Percentiles rank a stretch among this genome's conserved stretches.
Conservation (phyloP, 2,113 vertebrate genomes). For the Catharus fuscescens region DNA sequence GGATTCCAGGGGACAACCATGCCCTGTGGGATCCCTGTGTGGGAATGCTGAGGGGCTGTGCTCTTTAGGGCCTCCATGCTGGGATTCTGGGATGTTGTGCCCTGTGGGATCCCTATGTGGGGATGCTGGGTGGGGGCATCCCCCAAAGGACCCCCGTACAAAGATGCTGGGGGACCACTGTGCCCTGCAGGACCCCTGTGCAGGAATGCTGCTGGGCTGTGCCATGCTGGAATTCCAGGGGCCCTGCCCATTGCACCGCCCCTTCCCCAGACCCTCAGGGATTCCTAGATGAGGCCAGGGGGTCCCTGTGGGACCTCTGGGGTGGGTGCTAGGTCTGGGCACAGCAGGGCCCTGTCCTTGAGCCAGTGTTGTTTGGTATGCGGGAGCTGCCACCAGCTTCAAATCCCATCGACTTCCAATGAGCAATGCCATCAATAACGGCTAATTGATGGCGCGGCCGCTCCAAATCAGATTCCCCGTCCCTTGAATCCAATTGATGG, state of each 20-base stretch:
- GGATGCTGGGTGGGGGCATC: not conserved
- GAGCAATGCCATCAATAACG: constrained; percentile 70
- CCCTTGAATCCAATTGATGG: constrained; percentile 66
- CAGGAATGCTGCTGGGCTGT: not conserved
- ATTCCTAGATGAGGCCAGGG: rapidly evolving
- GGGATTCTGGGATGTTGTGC: not conserved
- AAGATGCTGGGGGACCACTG: not conserved
- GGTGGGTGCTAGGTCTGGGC: not conserved
- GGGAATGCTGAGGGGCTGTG: not conserved
- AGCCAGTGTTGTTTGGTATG: constrained; percentile 12
- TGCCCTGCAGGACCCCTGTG: not conserved
- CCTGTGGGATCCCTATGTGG: not conserved
- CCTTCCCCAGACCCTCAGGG: not conserved
- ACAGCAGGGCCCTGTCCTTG: not conserved
- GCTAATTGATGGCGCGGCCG: constrained; percentile 68
- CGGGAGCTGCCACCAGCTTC: constrained; percentile 9
- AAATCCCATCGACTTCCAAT: constrained; percentile 52
- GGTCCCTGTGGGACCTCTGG: rapidly evolving
- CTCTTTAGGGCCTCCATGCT: not conserved
- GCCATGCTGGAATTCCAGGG: rapidly evolving
- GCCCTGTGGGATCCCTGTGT: not conserved
- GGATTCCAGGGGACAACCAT: not conserved
- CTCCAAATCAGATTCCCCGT: constrained; percentile 67
- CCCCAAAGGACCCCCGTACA: rapidly evolving
- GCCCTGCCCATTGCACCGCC: rapidly evolving